Percentiles rank a stretch among this genome's conserved stretches.
These are phyloP conservation scores for Uromys caudimaculatus DNA, from an alignment of 2,797 vertebrate genomes.

Conservation along the genomic window DNA sequence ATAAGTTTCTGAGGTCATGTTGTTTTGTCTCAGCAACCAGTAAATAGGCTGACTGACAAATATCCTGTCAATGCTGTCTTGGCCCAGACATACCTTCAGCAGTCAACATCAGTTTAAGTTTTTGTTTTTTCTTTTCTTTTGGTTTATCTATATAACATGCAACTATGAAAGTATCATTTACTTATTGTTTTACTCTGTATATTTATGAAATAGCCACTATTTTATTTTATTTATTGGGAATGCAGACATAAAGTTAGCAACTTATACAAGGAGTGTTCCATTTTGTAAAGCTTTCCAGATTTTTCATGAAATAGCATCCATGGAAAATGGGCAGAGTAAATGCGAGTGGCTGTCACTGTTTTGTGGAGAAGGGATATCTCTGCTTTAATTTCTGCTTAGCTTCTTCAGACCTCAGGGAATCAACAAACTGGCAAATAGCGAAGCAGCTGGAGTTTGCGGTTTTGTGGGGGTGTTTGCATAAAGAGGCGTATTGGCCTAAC, in stretches of 20 bases:
- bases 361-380: neutral
- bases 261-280: neutral
- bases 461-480: conserved; percentile 30
- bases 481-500: neutral
- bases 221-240: conserved; percentile 23
- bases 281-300: neutral
- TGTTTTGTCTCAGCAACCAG: neutral
- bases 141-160: neutral
- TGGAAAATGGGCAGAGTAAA: neutral
- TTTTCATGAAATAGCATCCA: neutral
- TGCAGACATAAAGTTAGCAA: conserved; percentile 44
- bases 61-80: neutral
- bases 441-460: conserved; percentile 17
- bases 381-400: neutral
- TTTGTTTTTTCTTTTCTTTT: conserved; percentile 9
- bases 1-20: no score
- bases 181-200: conserved; percentile 28
- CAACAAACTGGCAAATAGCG: neutral
- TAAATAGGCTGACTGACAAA: neutral
- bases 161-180: neutral
- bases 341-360: neutral
- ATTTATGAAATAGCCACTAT: neutral
- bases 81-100: neutral
- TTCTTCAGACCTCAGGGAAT: neutral
- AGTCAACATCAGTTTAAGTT: neutral